Evolutionary conservation across 2,888 invertebrate species (phyloP), one percentile per base, ranked within the genome.

Genomic region (Adela reaumurella): DNA sequence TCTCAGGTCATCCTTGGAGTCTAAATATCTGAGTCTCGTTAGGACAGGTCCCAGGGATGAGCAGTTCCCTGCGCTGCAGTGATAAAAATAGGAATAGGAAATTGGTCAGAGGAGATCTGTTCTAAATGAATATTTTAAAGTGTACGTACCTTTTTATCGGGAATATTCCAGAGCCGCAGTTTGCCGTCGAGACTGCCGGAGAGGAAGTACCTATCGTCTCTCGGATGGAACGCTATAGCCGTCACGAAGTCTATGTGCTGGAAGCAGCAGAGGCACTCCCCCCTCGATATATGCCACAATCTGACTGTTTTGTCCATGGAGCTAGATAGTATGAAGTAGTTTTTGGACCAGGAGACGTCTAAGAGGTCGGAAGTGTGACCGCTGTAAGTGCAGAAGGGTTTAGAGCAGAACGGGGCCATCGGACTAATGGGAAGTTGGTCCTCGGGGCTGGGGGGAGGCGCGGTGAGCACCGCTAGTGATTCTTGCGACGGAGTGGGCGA

Each of bases 181-280:
- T 98, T 99, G 1, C 99, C 98, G 70, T 99, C 99, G 45, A 99
- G 76, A 17, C 97, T 97, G 16, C 99, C 99, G 51, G 97, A 97
- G 29, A 99, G 78, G 72, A 99, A 99, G 70, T 97, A 88, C 19
- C 92, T 74, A 65, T 92, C 92, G 60, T 92, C 92, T 49, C 91
- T 82, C 1, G 99, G 99, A 74, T 99, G 97, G 70, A 99, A 99
- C 48, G 94, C 97, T 59, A 99, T 97, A 1, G 98, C 97, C 0
- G 99, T 98, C 48, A 99, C 98, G 68, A 98, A 98, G 74, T 99
- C 98, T 55, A 97, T 96, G 66, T 99, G 99, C 66, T 98, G 97
- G 74, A 99, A 99, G 65, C 97, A 97, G 66, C 98, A 99, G 1
- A 99, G 83, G 64, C 99, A 99, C 69, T 99, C 98, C 60, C 93